These are phyloP conservation scores for Sycophaga agraensis DNA, from an alignment of 1,140 invertebrate genomes.

Conservation along the genomic window DNA sequence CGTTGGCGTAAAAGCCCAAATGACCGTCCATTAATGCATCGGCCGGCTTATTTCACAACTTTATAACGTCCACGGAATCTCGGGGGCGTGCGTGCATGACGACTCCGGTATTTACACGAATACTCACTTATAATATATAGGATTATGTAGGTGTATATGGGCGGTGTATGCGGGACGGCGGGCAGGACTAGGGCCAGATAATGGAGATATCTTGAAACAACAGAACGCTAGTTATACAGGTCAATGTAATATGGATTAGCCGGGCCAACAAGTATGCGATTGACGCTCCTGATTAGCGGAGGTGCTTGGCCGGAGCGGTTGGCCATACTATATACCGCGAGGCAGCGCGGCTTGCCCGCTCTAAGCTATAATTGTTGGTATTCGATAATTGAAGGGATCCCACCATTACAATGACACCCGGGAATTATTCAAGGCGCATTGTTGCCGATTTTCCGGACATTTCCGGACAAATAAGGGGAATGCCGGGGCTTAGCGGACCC, in stretches of 20 bases:
- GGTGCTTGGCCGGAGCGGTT: slow-evolving; percentile 8
- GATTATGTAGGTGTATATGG: too few relatives aligned
- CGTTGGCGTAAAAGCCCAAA: too few relatives aligned
- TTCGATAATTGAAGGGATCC: slow-evolving; percentile 24
- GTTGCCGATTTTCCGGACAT: slow-evolving; percentile 13
- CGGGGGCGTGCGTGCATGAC: too few relatives aligned
- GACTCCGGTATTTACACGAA: too few relatives aligned
- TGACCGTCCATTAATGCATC: too few relatives aligned
- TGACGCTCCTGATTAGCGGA: slow-evolving; percentile 21
- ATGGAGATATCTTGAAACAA: slow-evolving; percentile 5
- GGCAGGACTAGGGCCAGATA: too few relatives aligned
- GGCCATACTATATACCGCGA: too few relatives aligned
- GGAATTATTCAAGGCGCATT: slow-evolving; percentile 22
- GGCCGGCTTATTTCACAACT: too few relatives aligned
- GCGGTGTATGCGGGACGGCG: too few relatives aligned
- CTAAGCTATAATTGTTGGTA: slow-evolving; percentile 27
- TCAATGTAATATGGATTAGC: slow-evolving; percentile 28
- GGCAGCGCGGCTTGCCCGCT: slow-evolving; percentile 18
- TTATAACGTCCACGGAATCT: too few relatives aligned
- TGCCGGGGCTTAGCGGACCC: not conserved
- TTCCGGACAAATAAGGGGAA: not conserved
- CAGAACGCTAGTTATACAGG: not conserved
- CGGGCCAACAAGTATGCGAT: slow-evolving; percentile 28
- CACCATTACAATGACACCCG: slow-evolving; percentile 3
- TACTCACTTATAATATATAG: too few relatives aligned